A percentile compares a stretch with the other conserved stretches of the same genome.
These are phyloP conservation scores for Carterocephalus palaemon DNA, from an alignment of 2,888 invertebrate species.

Conservation along the genomic window DNA sequence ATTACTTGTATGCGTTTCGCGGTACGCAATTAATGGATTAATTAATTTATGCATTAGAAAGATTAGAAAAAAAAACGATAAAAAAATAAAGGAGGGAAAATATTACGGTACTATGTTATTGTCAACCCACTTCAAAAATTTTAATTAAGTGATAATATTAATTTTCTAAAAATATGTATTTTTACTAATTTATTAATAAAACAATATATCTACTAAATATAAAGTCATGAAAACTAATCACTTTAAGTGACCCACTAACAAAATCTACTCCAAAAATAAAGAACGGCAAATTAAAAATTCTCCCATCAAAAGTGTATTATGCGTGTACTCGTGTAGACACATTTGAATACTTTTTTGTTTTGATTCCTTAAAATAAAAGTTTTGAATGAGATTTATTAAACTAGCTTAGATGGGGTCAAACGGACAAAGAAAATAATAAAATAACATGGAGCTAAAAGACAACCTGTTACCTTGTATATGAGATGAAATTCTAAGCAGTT, in stretches of 20 bases:
- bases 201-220: too few relatives aligned
- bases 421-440: neutral
- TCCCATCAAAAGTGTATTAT: slow-evolving; percentile 20
- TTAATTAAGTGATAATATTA: slow-evolving; percentile 27
- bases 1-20: too few relatives aligned
- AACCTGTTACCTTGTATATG: slow-evolving; percentile 59
- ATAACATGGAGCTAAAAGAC: slow-evolving; percentile 22
- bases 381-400: too few relatives aligned
- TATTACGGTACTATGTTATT: slow-evolving; percentile 16
- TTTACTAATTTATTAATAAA: neutral
- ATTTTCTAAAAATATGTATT: slow-evolving; percentile 11
- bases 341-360: too few relatives aligned
- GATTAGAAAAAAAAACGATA: neutral
- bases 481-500: slow-evolving; percentile 48
- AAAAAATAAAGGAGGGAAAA: neutral
- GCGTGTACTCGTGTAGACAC: slow-evolving; percentile 24
- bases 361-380: too few relatives aligned
- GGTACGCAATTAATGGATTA: too few relatives aligned
- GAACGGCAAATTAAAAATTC: neutral
- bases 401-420: too few relatives aligned
- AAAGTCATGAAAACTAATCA: too few relatives aligned
- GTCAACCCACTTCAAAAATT: slow-evolving; percentile 30
- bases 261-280: neutral
- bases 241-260: neutral
- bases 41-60: too few relatives aligned